Evolutionary conservation across 2,797 vertebrate genomes (phyloP).

Genomic region (Lerista edwardsae): DNA sequence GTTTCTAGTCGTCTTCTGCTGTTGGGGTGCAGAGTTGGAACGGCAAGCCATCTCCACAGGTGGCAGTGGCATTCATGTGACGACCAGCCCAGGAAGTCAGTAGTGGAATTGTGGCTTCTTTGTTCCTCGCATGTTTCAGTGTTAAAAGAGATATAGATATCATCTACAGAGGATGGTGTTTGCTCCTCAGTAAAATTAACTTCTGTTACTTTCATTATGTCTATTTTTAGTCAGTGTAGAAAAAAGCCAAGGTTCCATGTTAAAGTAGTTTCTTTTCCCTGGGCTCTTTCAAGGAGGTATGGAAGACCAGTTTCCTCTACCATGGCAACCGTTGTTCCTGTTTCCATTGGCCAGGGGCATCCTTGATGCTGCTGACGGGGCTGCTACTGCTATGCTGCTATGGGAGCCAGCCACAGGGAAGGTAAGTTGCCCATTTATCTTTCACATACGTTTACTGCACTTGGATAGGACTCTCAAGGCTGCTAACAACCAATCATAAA

Average conservation of each 20-base stretch:
- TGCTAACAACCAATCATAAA: background rate
- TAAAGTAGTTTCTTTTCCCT: conserved; percentile 37
- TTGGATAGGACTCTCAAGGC: background rate
- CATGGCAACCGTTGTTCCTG: conserved; percentile 94
- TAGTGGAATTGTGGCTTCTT: background rate
- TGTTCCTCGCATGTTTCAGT: background rate
- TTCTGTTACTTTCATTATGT: conserved; percentile 4
- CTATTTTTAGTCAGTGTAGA: conserved; percentile 20
- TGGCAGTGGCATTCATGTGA: background rate
- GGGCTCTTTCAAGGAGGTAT: conserved; percentile 80
- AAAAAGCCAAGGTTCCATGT: conserved; percentile 6
- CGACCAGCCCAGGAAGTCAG: background rate
- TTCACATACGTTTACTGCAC: background rate
- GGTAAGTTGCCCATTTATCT: conserved; percentile 75
- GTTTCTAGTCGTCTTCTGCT: background rate
- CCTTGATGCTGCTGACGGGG: conserved; percentile 89
- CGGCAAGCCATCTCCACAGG: too few relatives aligned
- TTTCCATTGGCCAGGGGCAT: conserved; percentile 95
- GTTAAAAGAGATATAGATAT: background rate
- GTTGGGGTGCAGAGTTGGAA: background rate
- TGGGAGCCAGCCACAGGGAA: conserved; percentile 92
- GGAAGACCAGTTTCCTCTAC: conserved; percentile 90
- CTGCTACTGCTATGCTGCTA: conserved; percentile 89
- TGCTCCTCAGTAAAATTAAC: background rate
- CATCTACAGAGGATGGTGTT: conserved; percentile 20